These are phyloP conservation scores for Chionodraco myersi DNA, from an alignment of 2,113 vertebrate genomes.

Conservation along the genomic window DNA sequence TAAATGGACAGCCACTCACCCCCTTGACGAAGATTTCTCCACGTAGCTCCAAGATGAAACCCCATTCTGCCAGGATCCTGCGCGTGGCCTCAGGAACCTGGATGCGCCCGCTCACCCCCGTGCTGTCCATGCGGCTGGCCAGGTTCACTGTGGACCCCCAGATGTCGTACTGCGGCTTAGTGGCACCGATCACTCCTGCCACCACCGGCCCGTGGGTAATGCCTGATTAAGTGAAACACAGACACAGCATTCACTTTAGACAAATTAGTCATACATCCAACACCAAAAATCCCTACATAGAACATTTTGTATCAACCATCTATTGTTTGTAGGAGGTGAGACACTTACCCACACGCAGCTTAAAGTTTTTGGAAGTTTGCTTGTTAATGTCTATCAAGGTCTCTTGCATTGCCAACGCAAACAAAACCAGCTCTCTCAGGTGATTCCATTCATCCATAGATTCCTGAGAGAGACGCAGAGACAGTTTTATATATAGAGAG, in stretches of 20 bases:
- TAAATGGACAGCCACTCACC: conserved; percentile 73
- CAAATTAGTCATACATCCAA: neutral
- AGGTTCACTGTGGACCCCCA: conserved; percentile 95
- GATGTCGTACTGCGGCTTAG: conserved; percentile 94
- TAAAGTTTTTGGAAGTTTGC: conserved; percentile 91
- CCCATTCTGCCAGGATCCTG: conserved; percentile 91
- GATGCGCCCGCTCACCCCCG: conserved; percentile 91
- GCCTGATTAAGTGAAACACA: conserved; percentile 75
- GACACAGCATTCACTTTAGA: neutral
- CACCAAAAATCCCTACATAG: neutral
- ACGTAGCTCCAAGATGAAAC: conserved; percentile 93
- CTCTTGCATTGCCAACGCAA: conserved; percentile 94
- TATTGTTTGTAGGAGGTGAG: neutral
- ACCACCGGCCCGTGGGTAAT: conserved; percentile 94
- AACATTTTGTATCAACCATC: neutral
- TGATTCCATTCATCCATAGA: conserved; percentile 93
- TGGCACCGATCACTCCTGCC: conserved; percentile 92
- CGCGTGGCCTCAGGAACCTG: conserved; percentile 95
- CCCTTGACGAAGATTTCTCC: conserved; percentile 98
- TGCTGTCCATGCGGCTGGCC: conserved; percentile 97
- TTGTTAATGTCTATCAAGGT: conserved; percentile 95
- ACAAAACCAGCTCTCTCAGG: conserved; percentile 93
- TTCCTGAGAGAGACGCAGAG: conserved; percentile 71
- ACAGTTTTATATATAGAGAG: neutral
- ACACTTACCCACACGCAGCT: conserved; percentile 93